A percentile compares a stretch with the other conserved stretches of the same genome.
Conservation (phyloP, 1,140 invertebrate genomes). For the Prorops nasuta region DNA sequence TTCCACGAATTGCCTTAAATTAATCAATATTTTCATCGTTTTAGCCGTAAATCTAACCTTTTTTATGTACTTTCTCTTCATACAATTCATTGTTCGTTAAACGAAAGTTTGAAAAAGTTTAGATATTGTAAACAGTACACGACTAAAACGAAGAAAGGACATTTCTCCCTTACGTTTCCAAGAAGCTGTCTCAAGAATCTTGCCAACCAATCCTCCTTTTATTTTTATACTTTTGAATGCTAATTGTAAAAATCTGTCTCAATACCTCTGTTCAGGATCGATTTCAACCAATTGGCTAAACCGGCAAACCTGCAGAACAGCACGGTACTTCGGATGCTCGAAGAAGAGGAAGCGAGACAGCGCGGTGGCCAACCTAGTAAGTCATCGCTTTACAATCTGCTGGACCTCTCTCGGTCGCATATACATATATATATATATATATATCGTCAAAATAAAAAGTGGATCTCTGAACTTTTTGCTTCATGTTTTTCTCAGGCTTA, state of each 20-base stretch:
- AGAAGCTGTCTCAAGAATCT: neutral
- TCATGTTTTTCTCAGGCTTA: too few species aligned
- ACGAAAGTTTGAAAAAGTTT: neutral
- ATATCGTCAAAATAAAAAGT: too few species aligned
- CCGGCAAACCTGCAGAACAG: constrained; percentile 78
- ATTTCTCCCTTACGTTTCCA: neutral
- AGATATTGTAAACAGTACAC: neutral
- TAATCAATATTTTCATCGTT: too few species aligned
- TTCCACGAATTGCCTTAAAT: too few species aligned
- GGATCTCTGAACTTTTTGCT: too few species aligned
- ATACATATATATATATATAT: too few species aligned
- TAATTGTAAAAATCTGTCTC: neutral
- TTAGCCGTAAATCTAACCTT: too few species aligned
- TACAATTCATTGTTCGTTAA: neutral
- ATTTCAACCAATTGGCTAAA: constrained; percentile 71
- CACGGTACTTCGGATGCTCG: constrained; percentile 75
- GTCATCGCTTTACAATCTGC: too few species aligned
- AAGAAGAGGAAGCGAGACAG: constrained; percentile 72
- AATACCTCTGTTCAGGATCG: constrained; percentile 62
- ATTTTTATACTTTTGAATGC: neutral
- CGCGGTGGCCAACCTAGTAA: constrained; percentile 63
- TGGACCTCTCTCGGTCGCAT: too few species aligned
- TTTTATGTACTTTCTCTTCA: too few species aligned
- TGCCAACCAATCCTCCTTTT: neutral
- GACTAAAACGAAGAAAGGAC: neutral